A percentile compares a stretch with the other conserved stretches of the same genome.
Evolutionary conservation across 2,888 invertebrate genomes (phyloP).

Genomic region (Agonum fuliginosum): DNA sequence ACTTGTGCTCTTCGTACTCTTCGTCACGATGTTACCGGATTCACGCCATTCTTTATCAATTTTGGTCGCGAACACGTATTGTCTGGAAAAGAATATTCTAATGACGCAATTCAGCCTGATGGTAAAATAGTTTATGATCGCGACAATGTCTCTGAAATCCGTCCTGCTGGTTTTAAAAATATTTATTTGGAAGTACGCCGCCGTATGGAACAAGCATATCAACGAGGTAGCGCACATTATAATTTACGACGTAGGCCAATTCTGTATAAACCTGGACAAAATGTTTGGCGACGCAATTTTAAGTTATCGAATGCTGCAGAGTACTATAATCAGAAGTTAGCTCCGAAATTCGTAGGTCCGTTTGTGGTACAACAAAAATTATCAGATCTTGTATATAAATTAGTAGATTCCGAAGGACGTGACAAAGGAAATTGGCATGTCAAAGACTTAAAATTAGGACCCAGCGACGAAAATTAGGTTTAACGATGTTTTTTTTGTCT

Average conservation of each 20-base stretch:
- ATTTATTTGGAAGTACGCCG: neutral
- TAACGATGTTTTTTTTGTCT: too few species aligned
- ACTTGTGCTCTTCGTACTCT: neutral
- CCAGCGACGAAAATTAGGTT: neutral
- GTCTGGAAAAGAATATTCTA: neutral
- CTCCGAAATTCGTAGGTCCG: slow-evolving; percentile 59
- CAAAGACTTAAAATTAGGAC: slow-evolving; percentile 23
- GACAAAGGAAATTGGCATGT: slow-evolving; percentile 39
- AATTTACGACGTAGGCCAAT: slow-evolving; percentile 10
- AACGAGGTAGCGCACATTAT: neutral
- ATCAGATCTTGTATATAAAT: neutral
- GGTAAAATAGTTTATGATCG: slow-evolving; percentile 6
- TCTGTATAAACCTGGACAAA: neutral
- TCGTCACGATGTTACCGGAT: neutral
- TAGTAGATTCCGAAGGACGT: neutral
- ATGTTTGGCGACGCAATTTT: neutral
- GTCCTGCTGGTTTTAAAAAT: neutral
- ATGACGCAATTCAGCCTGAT: too few species aligned
- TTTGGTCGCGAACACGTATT: neutral
- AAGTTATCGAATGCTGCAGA: slow-evolving; percentile 55
- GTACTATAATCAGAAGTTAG: slow-evolving; percentile 56
- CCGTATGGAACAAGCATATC: neutral
- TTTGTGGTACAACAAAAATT: slow-evolving; percentile 13
- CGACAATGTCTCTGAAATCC: neutral
- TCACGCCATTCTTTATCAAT: neutral